Base-by-base conservation (phyloP, 2,888 invertebrate genomes). In the Julus scanicus region DNA sequence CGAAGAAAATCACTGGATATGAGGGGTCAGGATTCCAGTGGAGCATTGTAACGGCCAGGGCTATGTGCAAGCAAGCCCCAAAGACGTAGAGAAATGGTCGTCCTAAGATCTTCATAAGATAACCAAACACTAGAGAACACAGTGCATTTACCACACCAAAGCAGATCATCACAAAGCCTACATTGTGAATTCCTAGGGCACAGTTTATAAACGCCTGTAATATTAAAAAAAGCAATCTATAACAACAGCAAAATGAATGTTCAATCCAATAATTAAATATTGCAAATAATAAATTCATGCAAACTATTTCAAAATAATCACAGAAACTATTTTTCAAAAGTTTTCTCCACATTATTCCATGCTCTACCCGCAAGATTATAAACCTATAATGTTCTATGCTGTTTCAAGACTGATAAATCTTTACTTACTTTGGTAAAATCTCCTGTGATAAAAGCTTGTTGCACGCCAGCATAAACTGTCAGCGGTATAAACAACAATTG, bases 161-260 rank as follows among this genome's bases (percentile, higher is more conserved):
- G 92, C 97, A 97, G 91, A 99, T 98, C 97, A 99, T 97, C 86
- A 98, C 97, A 93, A 97, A 98, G 87, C 99, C 99, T 86, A 99
- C 98, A 91, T 96, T 96, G 90, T 97, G 95, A 87, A 99, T 96
- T 48, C 99, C 93, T 4, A 93, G 90, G 0, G 97, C 96, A 92
- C 97, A 97, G 1, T 96, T 95, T 17, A 96, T 95, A 92, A 96
- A 96, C 0, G 96, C 96, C 96, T 97, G 93, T 4, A 93, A 53
- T 53, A 53, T 53, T 53, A 53, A 53, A 48, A 15, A 53, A 9
- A 5, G 17, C 6, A 13, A 53, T 53, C 3, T 11, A 53, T 53
- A 17, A 53, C 2, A 15, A 15, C 53, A 53, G 0, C 53, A 53
- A 3, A 17, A 53, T 53, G 29, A 29, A 29, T 29, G 29, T 29